A percentile compares a stretch with the other conserved stretches of the same genome.
phyloP scores from a whole-genome alignment of 1,140 invertebrate genomes.

The Neodiprion virginianus region DNA sequence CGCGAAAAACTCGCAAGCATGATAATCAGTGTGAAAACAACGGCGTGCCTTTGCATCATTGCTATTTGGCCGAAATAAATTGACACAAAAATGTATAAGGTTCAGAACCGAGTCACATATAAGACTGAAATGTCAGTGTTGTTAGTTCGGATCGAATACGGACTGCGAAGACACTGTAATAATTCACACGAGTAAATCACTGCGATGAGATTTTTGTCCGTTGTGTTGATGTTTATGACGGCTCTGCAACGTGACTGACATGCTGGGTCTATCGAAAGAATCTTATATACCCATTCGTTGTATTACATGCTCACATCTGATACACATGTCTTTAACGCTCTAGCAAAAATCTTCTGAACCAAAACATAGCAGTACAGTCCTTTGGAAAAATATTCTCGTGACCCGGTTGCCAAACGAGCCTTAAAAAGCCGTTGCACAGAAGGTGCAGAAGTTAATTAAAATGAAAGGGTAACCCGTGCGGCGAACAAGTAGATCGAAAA shows the following conservation, averaged over 20 bases:
- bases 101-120: no score
- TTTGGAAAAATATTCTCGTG: constrained; percentile 56
- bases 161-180: no score
- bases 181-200: no score
- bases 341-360: constrained; percentile 44
- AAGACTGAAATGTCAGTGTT: no score
- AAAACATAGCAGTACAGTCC: constrained; percentile 59
- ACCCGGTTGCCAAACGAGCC: constrained; percentile 56
- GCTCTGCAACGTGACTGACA: background rate
- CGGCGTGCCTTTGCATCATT: background rate
- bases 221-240: background rate
- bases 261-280: background rate
- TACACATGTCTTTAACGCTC: constrained; percentile 60
- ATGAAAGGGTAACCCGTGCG: background rate
- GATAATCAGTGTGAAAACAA: background rate
- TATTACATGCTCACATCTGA: constrained; percentile 13
- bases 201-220: no score
- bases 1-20: background rate
- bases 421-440: constrained; percentile 23
- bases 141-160: no score
- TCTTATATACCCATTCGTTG: constrained; percentile 2
- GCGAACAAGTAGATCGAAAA: background rate
- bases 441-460: background rate
- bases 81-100: no score
- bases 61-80: background rate